A percentile compares a stretch with the other conserved stretches of the same genome.
These are phyloP conservation scores for Hippoglossus hippoglossus DNA, from an alignment of 2,797 vertebrate species.

Conservation along the genomic window DNA sequence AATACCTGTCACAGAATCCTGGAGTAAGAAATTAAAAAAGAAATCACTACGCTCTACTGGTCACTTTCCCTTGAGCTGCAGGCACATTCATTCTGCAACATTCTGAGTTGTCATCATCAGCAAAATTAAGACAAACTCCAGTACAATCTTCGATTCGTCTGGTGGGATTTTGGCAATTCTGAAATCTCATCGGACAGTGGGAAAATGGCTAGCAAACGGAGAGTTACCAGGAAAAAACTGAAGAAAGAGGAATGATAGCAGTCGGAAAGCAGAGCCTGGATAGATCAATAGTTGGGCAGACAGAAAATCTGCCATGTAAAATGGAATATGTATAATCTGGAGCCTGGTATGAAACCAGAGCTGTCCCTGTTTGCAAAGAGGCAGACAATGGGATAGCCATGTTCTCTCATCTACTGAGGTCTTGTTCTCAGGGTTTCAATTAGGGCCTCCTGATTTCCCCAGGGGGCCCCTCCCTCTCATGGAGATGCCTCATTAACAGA, in stretches of 20 bases:
- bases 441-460: constrained; percentile 83
- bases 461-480: constrained; percentile 57
- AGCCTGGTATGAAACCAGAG: constrained; percentile 56
- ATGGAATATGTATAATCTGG: constrained; percentile 55
- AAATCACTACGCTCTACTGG: constrained; percentile 27
- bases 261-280: constrained; percentile 16
- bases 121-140: constrained; percentile 12
- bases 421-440: constrained; percentile 83
- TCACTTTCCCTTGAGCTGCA: constrained; percentile 31
- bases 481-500: constrained; percentile 80
- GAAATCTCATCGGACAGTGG: background rate
- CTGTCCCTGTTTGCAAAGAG: constrained; percentile 53
- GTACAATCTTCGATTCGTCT: too few species aligned
- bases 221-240: constrained; percentile 25
- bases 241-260: constrained; percentile 15
- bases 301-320: constrained; percentile 42
- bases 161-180: background rate
- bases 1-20: constrained; percentile 48
- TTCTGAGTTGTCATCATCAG: constrained; percentile 1
- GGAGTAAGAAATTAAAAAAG: constrained; percentile 39
- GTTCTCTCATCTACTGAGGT: constrained; percentile 78
- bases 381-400: constrained; percentile 72
- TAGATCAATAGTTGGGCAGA: constrained; percentile 27
- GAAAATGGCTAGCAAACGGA: background rate
- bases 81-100: constrained; percentile 2